Conservation (phyloP, 2,797 vertebrate genomes). For the Pseudochirops corinnae region DNA sequence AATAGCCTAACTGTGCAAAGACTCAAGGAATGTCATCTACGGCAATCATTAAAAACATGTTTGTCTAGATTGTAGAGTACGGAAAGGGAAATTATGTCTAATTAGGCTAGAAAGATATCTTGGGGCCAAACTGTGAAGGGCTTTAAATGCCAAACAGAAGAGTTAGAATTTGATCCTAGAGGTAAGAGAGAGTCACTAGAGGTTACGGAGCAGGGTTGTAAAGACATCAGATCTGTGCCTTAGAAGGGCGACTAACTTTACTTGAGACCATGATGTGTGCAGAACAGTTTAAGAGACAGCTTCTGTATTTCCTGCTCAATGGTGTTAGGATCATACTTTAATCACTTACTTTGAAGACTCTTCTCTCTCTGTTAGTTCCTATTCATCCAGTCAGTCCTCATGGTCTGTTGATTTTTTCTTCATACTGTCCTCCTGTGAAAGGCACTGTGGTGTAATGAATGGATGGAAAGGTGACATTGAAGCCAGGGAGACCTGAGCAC, state of each 20-base stretch:
- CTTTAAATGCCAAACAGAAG: not conserved
- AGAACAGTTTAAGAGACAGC: not conserved
- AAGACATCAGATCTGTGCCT: not conserved
- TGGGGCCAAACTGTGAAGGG: not conserved
- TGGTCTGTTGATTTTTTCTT: not conserved
- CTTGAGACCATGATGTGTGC: not conserved
- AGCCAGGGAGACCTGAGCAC: not conserved
- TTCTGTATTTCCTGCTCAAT: not conserved
- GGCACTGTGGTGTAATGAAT: not conserved
- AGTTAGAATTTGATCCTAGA: not conserved
- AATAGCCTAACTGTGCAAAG: not conserved
- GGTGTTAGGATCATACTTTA: not conserved
- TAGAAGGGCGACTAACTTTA: not conserved
- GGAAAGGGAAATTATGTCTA: not conserved
- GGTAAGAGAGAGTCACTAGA: not conserved
- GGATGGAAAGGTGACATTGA: not conserved
- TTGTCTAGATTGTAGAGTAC: not conserved
- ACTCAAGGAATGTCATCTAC: not conserved
- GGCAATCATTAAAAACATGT: not conserved
- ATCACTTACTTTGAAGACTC: not conserved
- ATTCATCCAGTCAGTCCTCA: not conserved
- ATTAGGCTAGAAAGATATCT: not conserved
- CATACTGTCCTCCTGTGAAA: not conserved
- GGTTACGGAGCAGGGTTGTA: not conserved
- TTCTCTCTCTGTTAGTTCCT: not conserved